These are phyloP conservation scores for Geotrypetes seraphini DNA, from an alignment of 2,797 vertebrate genomes.

Conservation along the genomic window DNA sequence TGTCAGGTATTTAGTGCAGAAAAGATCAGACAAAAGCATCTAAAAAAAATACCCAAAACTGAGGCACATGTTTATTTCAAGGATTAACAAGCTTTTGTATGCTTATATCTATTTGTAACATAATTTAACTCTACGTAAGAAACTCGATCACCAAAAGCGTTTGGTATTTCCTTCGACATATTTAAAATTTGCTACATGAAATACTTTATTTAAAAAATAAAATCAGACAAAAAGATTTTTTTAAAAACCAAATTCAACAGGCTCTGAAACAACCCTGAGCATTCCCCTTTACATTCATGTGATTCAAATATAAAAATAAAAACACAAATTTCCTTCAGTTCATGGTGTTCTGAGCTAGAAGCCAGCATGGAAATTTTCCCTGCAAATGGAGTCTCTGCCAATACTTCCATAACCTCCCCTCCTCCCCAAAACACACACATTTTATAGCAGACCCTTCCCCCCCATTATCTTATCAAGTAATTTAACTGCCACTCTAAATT, in stretches of 20 bases:
- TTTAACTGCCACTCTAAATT: conserved; percentile 32
- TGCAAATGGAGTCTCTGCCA: too few species aligned
- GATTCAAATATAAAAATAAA: conserved; percentile 73
- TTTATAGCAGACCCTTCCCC: conserved; percentile 29
- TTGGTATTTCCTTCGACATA: conserved; percentile 49
- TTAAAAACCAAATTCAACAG: conserved; percentile 68
- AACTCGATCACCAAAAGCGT: conserved; percentile 45
- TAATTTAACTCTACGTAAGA: conserved; percentile 33
- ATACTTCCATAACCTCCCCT: too few species aligned
- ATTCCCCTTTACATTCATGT: conserved; percentile 86
- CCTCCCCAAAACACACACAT: too few species aligned
- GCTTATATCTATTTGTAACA: conserved; percentile 44
- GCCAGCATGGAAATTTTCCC: conserved; percentile 35
- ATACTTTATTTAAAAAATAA: conserved; percentile 54
- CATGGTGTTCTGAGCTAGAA: conserved; percentile 43
- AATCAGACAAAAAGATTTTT: conserved; percentile 57
- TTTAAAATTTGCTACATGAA: conserved; percentile 56
- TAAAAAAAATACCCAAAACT: too few species aligned
- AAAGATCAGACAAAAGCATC: conserved; percentile 67
- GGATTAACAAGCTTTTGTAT: conserved; percentile 49
- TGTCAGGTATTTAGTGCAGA: conserved; percentile 61
- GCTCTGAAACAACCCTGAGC: conserved; percentile 82
- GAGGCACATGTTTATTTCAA: conserved; percentile 63
- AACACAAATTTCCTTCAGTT: conserved; percentile 52
- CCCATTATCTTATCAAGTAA: conserved; percentile 34